Base-by-base conservation (phyloP, 2,113 vertebrate species). In the Petrocephalus microphthalmus region DNA sequence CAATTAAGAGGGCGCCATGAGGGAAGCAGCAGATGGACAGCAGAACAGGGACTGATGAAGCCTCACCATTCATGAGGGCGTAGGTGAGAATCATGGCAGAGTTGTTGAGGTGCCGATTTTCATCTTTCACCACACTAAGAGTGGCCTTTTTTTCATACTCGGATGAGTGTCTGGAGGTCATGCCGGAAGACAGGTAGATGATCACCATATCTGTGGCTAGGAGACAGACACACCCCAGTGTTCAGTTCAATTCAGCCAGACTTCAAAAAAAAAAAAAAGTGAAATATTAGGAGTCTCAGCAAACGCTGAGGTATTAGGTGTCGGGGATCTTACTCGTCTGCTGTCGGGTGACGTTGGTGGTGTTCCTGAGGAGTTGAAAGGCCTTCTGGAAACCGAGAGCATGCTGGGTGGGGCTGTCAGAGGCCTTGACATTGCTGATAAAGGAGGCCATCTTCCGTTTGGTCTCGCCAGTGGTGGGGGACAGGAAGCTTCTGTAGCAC, bases 41-140 rank as follows among this genome's bases (percentile, higher is more conserved):
- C 29, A 33, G 71, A 19, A 78, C 4, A 25, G 71, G 15, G 71
- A 15, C 0, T 7, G 71, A 29, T 7, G 5, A 42, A 19, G 17
- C 25, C 95, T 93, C 92, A 99, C 98, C 98, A 0, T 99, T 99
- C 96, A 99, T 99, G 67, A 99, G 97, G 0, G 98, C 98, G 0
- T 99, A 99, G 71, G 98, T 99, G 90, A 99, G 98, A 92, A 99
- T 98, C 98, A 99, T 99, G 25, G 98, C 98, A 0, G 98, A 98
- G 95, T 99, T 99, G 94, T 99, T 99, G 89, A 99, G 97, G 92
- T 97, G 96, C 49, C 96, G 93, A 90, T 99, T 99, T 91, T 99
- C 98, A 86, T 99, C 98, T 64, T 95, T 96, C 92, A 99, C 97
- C 92, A 97, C 97, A 19, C 95, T 95, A 2, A 99, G 96, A 1